Conservation (phyloP, 2,888 invertebrate species). For the Orthonevra nobilis region DNA sequence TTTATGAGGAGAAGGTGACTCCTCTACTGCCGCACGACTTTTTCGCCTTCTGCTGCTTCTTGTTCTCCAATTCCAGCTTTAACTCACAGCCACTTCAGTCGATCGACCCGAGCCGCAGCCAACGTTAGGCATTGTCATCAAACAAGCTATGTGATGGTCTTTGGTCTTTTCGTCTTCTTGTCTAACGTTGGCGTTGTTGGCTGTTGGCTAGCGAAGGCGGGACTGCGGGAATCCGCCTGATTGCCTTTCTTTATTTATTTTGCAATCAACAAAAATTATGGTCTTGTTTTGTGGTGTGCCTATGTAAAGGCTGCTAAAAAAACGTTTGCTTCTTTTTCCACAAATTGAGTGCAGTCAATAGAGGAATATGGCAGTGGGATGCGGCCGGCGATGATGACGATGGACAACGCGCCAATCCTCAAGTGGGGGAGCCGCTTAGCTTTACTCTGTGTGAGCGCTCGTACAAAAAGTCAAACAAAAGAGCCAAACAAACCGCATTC, state of each 20-base stretch:
- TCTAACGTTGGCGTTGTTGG: slow-evolving; percentile 21
- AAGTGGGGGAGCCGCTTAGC: slow-evolving; percentile 45
- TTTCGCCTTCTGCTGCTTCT: slow-evolving; percentile 36
- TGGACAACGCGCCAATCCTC: not conserved
- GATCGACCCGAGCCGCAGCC: not conserved
- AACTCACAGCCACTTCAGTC: slow-evolving; percentile 15
- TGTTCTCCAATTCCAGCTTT: not conserved
- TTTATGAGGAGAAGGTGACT: slow-evolving; percentile 68
- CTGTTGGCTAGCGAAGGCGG: slow-evolving; percentile 1
- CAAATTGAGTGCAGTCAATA: slow-evolving; percentile 65
- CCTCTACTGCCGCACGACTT: slow-evolving; percentile 33
- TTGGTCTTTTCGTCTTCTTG: slow-evolving; percentile 4
- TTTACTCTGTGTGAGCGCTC: slow-evolving; percentile 48
- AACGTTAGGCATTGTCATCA: slow-evolving; percentile 54
- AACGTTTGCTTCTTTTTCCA: slow-evolving; percentile 45
- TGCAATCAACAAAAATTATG: slow-evolving; percentile 67
- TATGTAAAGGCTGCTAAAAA: slow-evolving; percentile 49
- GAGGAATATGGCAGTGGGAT: slow-evolving; percentile 56
- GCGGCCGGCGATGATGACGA: slow-evolving; percentile 7
- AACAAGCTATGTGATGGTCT: slow-evolving; percentile 34
- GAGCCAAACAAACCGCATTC: slow-evolving; percentile 53
- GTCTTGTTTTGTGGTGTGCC: slow-evolving; percentile 52
- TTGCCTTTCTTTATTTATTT: slow-evolving; percentile 69
- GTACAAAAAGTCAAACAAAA: slow-evolving; percentile 65
- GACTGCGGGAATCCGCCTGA: slow-evolving; percentile 39